A percentile compares a stretch with the other conserved stretches of the same genome.
Conservation (phyloP, 2,113 vertebrate species). For the Hypanus sabinus region DNA sequence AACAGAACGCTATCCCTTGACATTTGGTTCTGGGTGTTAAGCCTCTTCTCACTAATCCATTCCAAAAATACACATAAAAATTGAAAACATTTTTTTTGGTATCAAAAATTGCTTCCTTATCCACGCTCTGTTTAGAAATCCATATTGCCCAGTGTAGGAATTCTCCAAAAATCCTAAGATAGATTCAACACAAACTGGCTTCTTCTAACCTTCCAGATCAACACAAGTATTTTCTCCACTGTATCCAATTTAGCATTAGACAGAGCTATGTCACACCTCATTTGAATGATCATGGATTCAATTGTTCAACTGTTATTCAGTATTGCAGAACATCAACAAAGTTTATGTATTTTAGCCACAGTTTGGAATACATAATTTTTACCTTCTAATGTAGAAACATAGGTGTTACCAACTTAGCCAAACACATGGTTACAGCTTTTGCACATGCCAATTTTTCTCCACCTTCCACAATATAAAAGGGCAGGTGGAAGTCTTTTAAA, state of each 20-base stretch:
- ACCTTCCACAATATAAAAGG: background rate
- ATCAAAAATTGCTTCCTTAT: background rate
- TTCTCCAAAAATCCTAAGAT: background rate
- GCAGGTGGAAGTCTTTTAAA: background rate
- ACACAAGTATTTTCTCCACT: background rate
- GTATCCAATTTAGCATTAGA: background rate
- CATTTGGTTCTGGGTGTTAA: background rate
- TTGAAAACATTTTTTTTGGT: background rate
- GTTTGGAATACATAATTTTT: no score
- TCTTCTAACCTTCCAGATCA: background rate
- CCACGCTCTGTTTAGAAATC: background rate
- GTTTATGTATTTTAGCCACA: background rate
- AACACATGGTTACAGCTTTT: background rate
- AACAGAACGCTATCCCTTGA: background rate
- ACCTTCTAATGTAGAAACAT: background rate
- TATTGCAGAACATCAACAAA: background rate
- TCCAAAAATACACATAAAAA: background rate
- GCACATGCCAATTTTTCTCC: no score
- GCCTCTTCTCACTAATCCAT: background rate
- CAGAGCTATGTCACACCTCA: background rate
- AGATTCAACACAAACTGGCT: background rate
- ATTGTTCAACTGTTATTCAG: background rate
- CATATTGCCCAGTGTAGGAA: background rate
- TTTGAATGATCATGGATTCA: background rate
- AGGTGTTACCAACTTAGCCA: background rate